Evolutionary conservation across 2,888 invertebrate species (phyloP), one percentile per base, ranked within the genome.

Genomic region (Drosophila paramelanica): DNA sequence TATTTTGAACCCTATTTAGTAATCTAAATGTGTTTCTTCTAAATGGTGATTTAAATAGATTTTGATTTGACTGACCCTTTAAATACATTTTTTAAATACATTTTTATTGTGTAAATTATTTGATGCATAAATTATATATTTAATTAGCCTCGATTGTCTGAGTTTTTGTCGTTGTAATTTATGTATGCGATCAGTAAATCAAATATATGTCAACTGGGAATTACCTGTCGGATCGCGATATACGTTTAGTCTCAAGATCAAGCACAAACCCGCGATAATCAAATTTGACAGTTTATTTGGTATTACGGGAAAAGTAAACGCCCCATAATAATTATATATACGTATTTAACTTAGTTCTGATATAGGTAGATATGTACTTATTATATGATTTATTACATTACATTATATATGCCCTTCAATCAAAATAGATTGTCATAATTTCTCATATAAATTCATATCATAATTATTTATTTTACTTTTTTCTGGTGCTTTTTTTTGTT

Each of bases 81-180:
- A 20, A n/a, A 17, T 31, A 42, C 31, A 41, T 23, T 43, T 17
- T 51, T 14, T 46, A 46, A 51, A 27, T 51, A 25, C 45, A 57
- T 27, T 5, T 27, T 14, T 42, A 14, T 14, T 14, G 42, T 14
- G 27, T 27, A 3, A 47, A 39, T 14, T 27, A 55, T 43, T 67
- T 49, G 0, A 36, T 41, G 38, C 56, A 46, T 72, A 72, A 65
- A 72, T 72, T 60, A 14, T 20, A 36, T 33, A 72, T 56, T 66
- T 72, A 72, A 72, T 72, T 66, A 56, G 52, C 11, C 23, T 39
- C 39, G 61, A 53, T 60, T 57, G 25, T 55, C 58, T 56, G 55
- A 23, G 31, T 64, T 52, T 42, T 23, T 49, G 20, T 56, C n/a
- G n/a, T 33, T 51, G 27, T 17, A 51, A 57, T 47, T 23, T 23